Evolutionary conservation across 2,113 vertebrate species (phyloP), one percentile per base, ranked within the genome.

Genomic region (Brachypteracias leptosomus): DNA sequence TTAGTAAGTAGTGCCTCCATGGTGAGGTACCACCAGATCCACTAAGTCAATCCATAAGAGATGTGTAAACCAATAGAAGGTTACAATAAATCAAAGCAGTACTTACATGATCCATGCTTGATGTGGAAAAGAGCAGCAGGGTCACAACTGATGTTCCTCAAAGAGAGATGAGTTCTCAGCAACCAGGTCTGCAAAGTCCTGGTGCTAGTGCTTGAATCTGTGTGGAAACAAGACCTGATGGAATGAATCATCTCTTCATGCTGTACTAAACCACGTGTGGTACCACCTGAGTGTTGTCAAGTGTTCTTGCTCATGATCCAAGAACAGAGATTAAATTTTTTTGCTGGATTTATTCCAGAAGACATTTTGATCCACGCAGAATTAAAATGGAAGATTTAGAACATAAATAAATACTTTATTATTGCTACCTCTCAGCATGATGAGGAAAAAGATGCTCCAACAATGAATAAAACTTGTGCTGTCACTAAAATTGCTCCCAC

Each of bases 81-180:
- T 55, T 44, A 16, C 12, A 4, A 28, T 82, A 59, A 55, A 55
- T 67, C 47, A 89, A 66, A 47, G 33, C 14, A 35, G 8, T 67
- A 26, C 5, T 40, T 18, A 26, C 9, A 4, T 0, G 4, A 21
- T n/a, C 31, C n/a, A 28, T 0, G 2, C 20, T 16, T 38, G 15
- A 8, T 52, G 51, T 49, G 55, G 52, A 40, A 59, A 85, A 72
- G 21, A 57, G 31, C 35, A 28, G 15, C 10, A 29, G 8, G 18
- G 7, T 46, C 29, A 52, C 7, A 72, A 51, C 5, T 72, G 47
- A 13, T 29, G 16, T 8, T 52, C 16, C 59, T 63, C 52, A 85
- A 55, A 88, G 36, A 18, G 18, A 79, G 29, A 51, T 4, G 31
- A 74, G 11, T 26, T 13, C 6, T 55, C 14, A 52, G 40, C 49